Evolutionary conservation across 2,888 invertebrate genomes (phyloP).

Genomic region (Pachycephus smyrnensis): DNA sequence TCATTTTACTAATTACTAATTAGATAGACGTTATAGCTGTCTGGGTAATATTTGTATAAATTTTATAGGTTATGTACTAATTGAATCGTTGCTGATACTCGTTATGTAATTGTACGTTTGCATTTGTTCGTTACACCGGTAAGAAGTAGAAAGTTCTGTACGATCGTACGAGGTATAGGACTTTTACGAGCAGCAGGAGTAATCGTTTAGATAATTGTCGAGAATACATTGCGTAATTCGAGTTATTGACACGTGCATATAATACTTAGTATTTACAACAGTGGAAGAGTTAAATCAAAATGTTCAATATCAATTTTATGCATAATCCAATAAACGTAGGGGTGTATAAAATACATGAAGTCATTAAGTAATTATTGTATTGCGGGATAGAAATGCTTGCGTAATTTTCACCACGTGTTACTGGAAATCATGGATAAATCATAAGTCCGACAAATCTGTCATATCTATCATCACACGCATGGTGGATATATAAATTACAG

Average conservation of each 20-base stretch:
- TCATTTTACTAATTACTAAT: not conserved
- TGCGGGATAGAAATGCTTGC: not conserved
- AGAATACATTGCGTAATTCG: not conserved
- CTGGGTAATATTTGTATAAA: not conserved
- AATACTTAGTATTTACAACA: not conserved
- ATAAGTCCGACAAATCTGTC: not conserved
- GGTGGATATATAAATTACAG: not conserved
- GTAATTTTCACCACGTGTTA: not conserved
- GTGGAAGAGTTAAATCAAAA: not conserved
- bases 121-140: not conserved
- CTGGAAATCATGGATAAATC: not conserved
- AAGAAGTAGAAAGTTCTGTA: not conserved
- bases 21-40: not conserved
- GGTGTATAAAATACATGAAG: not conserved
- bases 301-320: not conserved
- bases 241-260: not conserved
- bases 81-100: not conserved
- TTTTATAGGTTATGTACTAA: not conserved
- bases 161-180: not conserved
- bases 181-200: not conserved
- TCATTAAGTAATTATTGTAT: not conserved
- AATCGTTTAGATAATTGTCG: not conserved
- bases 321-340: not conserved
- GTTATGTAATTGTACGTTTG: not conserved
- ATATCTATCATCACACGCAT: not conserved